These are phyloP conservation scores for Platorchestia sp. DNA, from an alignment of 1,140 invertebrate species.

Conservation along the genomic window DNA sequence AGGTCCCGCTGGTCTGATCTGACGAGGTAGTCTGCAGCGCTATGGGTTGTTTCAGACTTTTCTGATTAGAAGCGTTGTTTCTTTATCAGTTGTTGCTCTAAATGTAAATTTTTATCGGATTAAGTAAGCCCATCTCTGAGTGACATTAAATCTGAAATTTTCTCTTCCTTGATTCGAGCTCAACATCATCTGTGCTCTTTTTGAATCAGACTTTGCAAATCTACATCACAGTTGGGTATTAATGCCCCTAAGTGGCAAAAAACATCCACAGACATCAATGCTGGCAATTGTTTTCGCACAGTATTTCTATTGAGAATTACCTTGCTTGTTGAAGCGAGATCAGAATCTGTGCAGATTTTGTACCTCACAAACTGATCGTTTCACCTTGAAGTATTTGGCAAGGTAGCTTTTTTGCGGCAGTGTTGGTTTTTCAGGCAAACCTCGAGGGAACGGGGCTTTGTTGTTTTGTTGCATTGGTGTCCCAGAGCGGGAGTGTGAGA, in stretches of 20 bases:
- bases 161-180: too few relatives aligned
- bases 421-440: neutral
- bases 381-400: neutral
- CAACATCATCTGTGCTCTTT: too few relatives aligned
- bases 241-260: too few relatives aligned
- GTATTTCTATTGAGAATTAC: neutral
- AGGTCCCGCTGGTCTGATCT: too few relatives aligned
- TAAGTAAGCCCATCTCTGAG: too few relatives aligned
- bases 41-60: too few relatives aligned
- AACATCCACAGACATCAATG: neutral
- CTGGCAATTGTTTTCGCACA: neutral
- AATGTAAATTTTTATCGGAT: too few relatives aligned
- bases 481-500: neutral
- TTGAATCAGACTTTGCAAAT: neutral
- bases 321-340: neutral
- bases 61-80: too few relatives aligned
- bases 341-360: neutral
- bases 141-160: too few relatives aligned
- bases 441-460: neutral
- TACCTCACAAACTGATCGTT: neutral
- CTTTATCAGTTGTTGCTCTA: too few relatives aligned
- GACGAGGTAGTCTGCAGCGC: too few relatives aligned
- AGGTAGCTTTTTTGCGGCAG: neutral
- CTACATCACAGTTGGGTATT: neutral
- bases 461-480: neutral